Conservation (phyloP, 2,113 vertebrate species). For the Bagarius yarrelli region DNA sequence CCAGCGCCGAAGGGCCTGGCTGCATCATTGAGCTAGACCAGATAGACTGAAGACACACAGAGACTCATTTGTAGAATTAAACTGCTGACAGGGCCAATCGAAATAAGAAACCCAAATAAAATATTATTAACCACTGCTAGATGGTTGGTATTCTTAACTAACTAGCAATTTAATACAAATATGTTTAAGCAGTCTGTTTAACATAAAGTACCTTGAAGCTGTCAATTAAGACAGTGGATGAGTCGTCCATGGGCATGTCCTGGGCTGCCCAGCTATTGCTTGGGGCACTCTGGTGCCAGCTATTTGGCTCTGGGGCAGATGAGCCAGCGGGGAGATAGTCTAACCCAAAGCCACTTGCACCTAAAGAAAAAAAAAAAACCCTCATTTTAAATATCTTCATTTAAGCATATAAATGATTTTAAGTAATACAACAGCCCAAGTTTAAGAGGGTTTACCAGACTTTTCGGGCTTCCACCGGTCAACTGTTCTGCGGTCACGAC, state of each 20-base stretch:
- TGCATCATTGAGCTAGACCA: slow-evolving; percentile 99
- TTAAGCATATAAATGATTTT: not conserved
- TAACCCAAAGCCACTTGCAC: slow-evolving; percentile 87
- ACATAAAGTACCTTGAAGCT: slow-evolving; percentile 85
- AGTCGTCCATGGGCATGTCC: slow-evolving; percentile 88
- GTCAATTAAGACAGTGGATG: slow-evolving; percentile 90
- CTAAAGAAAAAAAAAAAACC: slow-evolving; percentile 52
- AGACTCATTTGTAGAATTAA: not conserved
- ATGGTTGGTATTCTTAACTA: no score
- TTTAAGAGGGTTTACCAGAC: slow-evolving; percentile 69
- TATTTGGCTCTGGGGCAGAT: slow-evolving; percentile 75
- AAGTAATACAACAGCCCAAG: not conserved
- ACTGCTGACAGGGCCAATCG: not conserved
- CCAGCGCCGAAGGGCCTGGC: slow-evolving; percentile 94
- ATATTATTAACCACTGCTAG: not conserved
- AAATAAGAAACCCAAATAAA: not conserved
- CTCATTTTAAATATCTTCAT: not conserved
- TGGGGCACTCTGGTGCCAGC: slow-evolving; percentile 85
- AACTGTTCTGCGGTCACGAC: slow-evolving; percentile 81
- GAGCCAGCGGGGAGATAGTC: slow-evolving; percentile 87
- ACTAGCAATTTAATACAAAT: no score
- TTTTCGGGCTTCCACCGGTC: slow-evolving; percentile 98
- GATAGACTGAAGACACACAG: slow-evolving; percentile 82
- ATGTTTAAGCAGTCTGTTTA: no score
- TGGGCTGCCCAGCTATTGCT: slow-evolving; percentile 85